These are phyloP conservation scores for Sternarchorhynchus goeldii DNA, from an alignment of 2,797 vertebrate genomes.

Conservation along the genomic window DNA sequence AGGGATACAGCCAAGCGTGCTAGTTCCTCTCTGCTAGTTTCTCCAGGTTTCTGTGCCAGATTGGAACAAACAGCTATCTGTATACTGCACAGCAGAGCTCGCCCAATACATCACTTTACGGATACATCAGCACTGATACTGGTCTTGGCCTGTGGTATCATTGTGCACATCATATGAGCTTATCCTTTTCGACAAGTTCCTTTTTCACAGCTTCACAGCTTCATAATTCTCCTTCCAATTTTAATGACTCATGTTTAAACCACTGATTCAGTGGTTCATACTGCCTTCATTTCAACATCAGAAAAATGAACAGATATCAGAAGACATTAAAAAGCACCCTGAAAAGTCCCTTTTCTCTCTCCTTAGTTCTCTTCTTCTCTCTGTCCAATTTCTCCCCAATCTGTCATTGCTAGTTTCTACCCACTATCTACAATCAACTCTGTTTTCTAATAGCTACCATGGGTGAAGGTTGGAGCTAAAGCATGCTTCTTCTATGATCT, in stretches of 20 bases:
- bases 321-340: background rate
- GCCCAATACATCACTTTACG: background rate
- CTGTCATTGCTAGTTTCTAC: too few species aligned
- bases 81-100: too few species aligned
- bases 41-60: too few species aligned
- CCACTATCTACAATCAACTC: too few species aligned
- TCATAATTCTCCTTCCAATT: background rate
- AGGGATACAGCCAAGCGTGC: conserved; percentile 1
- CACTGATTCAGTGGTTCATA: background rate
- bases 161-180: too few species aligned
- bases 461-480: too few species aligned
- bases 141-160: too few species aligned
- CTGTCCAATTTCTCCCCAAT: too few species aligned
- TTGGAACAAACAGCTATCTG: too few species aligned
- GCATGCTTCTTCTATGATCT: too few species aligned
- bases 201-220: background rate
- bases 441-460: too few species aligned
- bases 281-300: conserved; percentile 18
- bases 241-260: conserved; percentile 31
- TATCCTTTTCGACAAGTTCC: background rate
- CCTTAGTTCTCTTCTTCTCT: background rate
- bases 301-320: conserved; percentile 2
- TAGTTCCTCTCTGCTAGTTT: background rate
- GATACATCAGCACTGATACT: background rate
- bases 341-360: background rate